These are phyloP conservation scores for Campoplex capitator DNA, from an alignment of 2,888 invertebrate species.

Conservation along the genomic window DNA sequence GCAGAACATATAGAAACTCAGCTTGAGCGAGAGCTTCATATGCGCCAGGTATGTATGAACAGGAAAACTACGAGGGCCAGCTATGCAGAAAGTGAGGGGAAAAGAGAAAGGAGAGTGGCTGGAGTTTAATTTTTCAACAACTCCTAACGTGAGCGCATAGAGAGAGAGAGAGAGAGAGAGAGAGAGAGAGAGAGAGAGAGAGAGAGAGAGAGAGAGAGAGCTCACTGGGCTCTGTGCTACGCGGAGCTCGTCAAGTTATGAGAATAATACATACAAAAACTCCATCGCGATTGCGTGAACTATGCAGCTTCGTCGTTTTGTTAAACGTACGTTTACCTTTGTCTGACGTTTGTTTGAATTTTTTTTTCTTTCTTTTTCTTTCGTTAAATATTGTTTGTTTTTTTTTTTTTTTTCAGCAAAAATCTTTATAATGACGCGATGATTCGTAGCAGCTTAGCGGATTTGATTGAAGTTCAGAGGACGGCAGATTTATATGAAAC, in stretches of 20 bases:
- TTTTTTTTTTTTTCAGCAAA: not conserved
- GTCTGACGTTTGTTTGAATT: not conserved
- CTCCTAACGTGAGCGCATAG: slow-evolving; percentile 13
- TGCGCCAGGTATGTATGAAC: slow-evolving; percentile 14
- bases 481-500: not conserved
- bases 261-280: slow-evolving; percentile 13
- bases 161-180: not conserved
- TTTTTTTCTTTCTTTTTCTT: too few relatives aligned
- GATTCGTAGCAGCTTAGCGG: not conserved
- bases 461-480: not conserved
- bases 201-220: not conserved
- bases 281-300: not conserved
- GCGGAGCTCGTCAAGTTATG: not conserved
- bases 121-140: slow-evolving; percentile 70
- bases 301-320: not conserved
- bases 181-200: too few relatives aligned
- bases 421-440: not conserved
- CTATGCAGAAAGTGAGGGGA: not conserved
- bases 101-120: slow-evolving; percentile 64
- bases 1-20: slow-evolving; percentile 27
- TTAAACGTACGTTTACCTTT: not conserved
- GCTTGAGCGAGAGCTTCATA: slow-evolving; percentile 12
- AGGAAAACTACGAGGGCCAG: slow-evolving; percentile 15
- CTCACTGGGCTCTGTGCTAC: slow-evolving; percentile 22
- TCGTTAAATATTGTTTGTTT: not conserved